Conservation (phyloP, 2,888 invertebrate genomes). For the Tinea pellionella region DNA sequence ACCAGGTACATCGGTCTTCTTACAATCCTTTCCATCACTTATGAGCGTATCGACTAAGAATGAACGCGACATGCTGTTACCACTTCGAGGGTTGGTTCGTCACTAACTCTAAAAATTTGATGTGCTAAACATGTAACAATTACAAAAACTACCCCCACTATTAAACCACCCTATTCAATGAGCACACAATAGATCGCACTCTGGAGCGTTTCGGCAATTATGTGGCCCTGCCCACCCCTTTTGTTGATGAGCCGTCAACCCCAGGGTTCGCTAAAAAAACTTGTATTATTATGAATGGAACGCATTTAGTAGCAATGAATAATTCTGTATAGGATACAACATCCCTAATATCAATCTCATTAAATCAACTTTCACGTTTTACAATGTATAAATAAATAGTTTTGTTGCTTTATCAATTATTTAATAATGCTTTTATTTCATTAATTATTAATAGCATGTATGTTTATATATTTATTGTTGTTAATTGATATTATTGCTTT, state of each 20-base stretch:
- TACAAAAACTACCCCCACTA: conserved; percentile 69
- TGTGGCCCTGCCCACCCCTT: conserved; percentile 67
- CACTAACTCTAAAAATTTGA: conserved; percentile 46
- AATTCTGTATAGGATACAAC: conserved; percentile 62
- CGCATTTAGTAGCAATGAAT: conserved; percentile 65
- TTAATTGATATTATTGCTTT: no score
- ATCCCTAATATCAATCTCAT: conserved; percentile 65
- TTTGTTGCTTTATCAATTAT: conserved; percentile 19
- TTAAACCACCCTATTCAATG: conserved; percentile 62
- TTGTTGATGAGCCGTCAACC: conserved; percentile 62
- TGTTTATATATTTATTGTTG: no score
- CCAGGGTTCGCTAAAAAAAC: conserved; percentile 47
- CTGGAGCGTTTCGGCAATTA: conserved; percentile 68
- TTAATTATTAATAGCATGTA: no score
- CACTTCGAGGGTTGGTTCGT: conserved; percentile 33
- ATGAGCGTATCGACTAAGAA: conserved; percentile 86
- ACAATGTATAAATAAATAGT: conserved; percentile 19
- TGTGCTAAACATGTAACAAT: conserved; percentile 52
- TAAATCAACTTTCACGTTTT: conserved; percentile 56
- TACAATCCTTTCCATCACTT: conserved; percentile 69
- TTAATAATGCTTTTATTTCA: not conserved
- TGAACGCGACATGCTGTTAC: conserved; percentile 77
- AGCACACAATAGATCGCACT: conserved; percentile 62
- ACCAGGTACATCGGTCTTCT: conserved; percentile 43
- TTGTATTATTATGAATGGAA: conserved; percentile 50